Base-by-base conservation (phyloP, 2,888 invertebrate species). In the Aethes cnicana region DNA sequence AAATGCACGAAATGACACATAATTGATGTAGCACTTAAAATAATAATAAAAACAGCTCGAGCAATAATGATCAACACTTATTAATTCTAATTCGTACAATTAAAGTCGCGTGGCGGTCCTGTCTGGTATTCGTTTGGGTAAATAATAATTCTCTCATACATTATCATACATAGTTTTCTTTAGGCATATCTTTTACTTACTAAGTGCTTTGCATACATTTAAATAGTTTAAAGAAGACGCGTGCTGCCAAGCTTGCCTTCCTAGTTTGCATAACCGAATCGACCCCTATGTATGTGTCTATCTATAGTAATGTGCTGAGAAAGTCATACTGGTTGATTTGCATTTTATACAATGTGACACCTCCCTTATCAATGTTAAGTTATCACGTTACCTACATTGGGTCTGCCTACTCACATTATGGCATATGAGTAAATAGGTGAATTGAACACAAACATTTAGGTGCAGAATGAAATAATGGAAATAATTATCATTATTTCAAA, bases 151-250 rank as follows among this genome's bases (percentile, higher is more conserved):
- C 80, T 69, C 74, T 81, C 77, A 80, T 76, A 77, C 65, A 86
- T 85, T 85, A 72, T 68, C 81, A 84, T 84, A 80, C 67, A 66
- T 71, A 82, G 71, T 79, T 79, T 77, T 80, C 73, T 79, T 77
- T 76, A 71, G 71, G 72, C 56, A 79, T 77, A 77, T 73, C 71
- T 74, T 66, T 71, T 81, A 74, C 77, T 80, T 81, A 78, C 78
- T 74, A 72, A 77, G 69, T 73, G 67, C 70, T 84, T 83, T 82
- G 80, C 81, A 84, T 85, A 72, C 58, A 78, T 84, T 79, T 77
- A 71, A 81, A 79, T 80, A 71, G 73, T 66, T 72, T 60, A 69
- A 67, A 73, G 73, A 64, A 68, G 74, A 73, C 83, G 75, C 79
- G 84, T 82, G 84, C 80, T 72, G 63, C 64, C 65, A 58, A 64